A percentile compares a stretch with the other conserved stretches of the same genome.
Conservation (phyloP, 1,140 invertebrate species). For the Oncopodura yosiiana region DNA sequence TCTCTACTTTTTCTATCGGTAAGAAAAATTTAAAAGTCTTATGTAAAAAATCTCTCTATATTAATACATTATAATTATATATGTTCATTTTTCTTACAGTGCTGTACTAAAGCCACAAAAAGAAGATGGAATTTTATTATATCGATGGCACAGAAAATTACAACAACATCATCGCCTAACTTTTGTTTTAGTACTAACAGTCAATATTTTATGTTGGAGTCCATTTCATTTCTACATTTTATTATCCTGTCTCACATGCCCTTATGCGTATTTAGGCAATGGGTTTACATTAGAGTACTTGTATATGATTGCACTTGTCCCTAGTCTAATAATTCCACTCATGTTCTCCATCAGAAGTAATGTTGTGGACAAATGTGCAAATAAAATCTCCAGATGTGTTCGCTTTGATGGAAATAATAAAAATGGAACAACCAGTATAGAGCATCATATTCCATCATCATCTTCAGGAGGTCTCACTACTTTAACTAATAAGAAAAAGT, state of each 20-base stretch:
- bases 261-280: constrained; percentile 14
- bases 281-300: constrained; percentile 31
- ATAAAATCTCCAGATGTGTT: constrained; percentile 24
- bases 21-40: too few relatives aligned
- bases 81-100: too few relatives aligned
- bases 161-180: constrained; percentile 30
- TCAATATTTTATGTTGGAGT: constrained; percentile 29
- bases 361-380: constrained; percentile 25
- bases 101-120: constrained; percentile 7
- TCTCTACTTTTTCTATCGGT: constrained; percentile 26
- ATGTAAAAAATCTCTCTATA: too few relatives aligned
- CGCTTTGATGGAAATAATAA: constrained; percentile 5
- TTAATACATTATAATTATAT: too few relatives aligned
- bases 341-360: constrained; percentile 31
- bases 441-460: constrained; percentile 15
- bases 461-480: background rate
- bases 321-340: constrained; percentile 27
- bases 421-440: too few relatives aligned
- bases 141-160: constrained; percentile 32
- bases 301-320: constrained; percentile 30
- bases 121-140: constrained; percentile 8
- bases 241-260: constrained; percentile 23
- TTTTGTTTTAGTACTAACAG: constrained; percentile 20
- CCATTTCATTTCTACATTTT: constrained; percentile 31
- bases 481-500: constrained; percentile 6